A percentile compares a stretch with the other conserved stretches of the same genome.
These are phyloP conservation scores for Paradoxurus hermaphroditus DNA, from an alignment of 2,113 vertebrate genomes.

Conservation along the genomic window DNA sequence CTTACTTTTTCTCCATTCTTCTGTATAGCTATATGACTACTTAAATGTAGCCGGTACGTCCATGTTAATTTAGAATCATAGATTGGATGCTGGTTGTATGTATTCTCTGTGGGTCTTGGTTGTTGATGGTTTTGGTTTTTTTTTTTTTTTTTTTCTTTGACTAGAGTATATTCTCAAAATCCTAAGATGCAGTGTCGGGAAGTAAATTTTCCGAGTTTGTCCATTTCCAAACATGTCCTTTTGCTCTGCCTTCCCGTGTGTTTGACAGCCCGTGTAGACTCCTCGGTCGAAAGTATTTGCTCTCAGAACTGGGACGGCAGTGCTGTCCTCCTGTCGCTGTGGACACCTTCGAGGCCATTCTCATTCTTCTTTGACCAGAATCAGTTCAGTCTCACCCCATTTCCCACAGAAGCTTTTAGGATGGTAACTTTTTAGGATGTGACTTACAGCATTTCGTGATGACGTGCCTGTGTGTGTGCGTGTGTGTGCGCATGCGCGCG, in stretches of 20 bases:
- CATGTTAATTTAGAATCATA: not conserved
- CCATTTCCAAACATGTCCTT: not conserved
- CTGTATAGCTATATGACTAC: not conserved
- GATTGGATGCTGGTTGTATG: not conserved
- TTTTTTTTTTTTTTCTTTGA: not conserved
- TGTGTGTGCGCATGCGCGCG: not conserved
- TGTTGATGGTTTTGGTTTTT: not conserved
- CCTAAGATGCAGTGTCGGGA: not conserved
- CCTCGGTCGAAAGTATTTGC: not conserved
- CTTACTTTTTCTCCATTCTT: not conserved
- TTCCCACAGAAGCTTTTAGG: not conserved
- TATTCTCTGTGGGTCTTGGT: not conserved
- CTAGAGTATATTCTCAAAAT: not conserved
- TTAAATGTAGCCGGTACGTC: not conserved
- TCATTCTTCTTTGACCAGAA: not conserved
- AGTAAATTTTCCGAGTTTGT: not conserved
- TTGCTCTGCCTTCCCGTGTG: not conserved
- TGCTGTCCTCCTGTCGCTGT: rapidly evolving
- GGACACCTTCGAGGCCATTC: not conserved
- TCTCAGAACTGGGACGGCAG: not conserved
- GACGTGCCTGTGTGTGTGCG: not conserved
- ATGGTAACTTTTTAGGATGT: not conserved
- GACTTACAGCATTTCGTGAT: not conserved
- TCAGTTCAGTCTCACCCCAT: not conserved
- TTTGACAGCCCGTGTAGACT: not conserved